These are phyloP conservation scores for Zalophus californianus DNA, from an alignment of 2,797 vertebrate genomes.

Conservation along the genomic window DNA sequence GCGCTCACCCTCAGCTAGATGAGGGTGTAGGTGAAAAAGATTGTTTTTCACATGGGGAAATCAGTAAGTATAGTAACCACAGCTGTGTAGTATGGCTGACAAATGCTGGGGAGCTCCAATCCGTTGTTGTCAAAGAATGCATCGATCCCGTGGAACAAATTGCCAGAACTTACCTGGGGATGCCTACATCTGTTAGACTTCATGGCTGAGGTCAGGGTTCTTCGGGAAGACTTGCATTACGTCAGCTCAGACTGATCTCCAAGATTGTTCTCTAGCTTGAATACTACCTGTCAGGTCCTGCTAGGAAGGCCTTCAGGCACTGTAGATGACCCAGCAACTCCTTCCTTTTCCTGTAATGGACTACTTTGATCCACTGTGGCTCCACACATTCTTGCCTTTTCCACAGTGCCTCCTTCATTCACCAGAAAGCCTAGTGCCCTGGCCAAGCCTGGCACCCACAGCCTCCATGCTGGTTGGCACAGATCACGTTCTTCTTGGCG, in stretches of 20 bases:
- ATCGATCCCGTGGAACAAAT: conserved; percentile 7
- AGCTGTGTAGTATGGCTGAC: not conserved
- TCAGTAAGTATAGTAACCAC: not conserved
- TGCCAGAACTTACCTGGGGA: not conserved
- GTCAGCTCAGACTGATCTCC: not conserved
- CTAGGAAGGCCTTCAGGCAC: not conserved
- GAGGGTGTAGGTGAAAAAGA: not conserved
- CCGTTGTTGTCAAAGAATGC: not conserved
- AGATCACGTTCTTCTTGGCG: not conserved
- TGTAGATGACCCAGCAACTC: conserved; percentile 32
- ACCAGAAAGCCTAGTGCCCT: not conserved
- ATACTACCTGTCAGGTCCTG: not conserved
- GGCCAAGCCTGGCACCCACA: not conserved
- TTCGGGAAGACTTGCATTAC: not conserved
- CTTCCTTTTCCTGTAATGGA: conserved; percentile 38
- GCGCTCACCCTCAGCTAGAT: conserved; percentile 4
- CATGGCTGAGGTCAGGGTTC: not conserved
- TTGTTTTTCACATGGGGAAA: not conserved
- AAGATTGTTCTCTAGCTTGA: not conserved
- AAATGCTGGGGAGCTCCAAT: not conserved
- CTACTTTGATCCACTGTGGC: not conserved
- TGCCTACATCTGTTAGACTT: not conserved
- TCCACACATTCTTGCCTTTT: conserved; percentile 14
- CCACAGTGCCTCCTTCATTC: not conserved
- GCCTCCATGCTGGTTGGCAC: not conserved